Evolutionary conservation across 2,888 invertebrate genomes (phyloP).

Genomic region (Pristionchus fissidentatus): DNA sequence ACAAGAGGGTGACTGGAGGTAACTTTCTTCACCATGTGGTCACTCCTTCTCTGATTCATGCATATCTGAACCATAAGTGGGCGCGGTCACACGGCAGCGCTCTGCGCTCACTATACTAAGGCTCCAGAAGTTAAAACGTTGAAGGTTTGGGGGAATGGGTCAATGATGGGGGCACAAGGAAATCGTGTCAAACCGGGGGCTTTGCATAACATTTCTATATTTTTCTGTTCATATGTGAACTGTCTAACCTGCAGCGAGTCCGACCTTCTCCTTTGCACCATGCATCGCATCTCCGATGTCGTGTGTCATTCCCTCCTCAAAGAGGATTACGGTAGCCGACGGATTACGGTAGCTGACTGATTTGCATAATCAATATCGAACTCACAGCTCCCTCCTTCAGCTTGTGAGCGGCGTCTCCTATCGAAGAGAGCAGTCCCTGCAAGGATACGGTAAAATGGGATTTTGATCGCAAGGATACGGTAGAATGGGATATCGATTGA

Average conservation of each 20-base stretch:
- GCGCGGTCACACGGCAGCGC: too few species aligned
- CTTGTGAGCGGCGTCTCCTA: constrained; percentile 26
- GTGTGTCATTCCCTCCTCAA: constrained; percentile 26
- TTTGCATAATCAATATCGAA: constrained; percentile 19
- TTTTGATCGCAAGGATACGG: neutral
- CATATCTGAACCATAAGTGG: too few species aligned
- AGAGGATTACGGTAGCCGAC: neutral
- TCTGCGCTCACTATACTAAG: too few species aligned
- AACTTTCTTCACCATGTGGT: too few species aligned
- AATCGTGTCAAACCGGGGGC: too few species aligned
- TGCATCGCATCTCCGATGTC: constrained; percentile 29
- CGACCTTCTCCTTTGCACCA: constrained; percentile 31
- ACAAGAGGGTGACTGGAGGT: too few species aligned
- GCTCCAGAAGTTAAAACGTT: too few species aligned
- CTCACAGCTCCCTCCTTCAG: constrained; percentile 29
- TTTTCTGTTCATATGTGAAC: neutral
- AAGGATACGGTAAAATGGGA: neutral
- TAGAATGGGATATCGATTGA: too few species aligned
- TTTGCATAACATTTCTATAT: neutral
- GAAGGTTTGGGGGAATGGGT: too few species aligned
- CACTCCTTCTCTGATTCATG: too few species aligned
- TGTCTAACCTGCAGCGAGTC: constrained; percentile 33
- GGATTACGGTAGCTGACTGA: constrained; percentile 18
- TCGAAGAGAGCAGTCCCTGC: constrained; percentile 14
- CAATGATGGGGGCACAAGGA: too few species aligned